Evolutionary conservation across 2,113 vertebrate genomes (phyloP).

Genomic region (Microcebus ravelobensis): DNA sequence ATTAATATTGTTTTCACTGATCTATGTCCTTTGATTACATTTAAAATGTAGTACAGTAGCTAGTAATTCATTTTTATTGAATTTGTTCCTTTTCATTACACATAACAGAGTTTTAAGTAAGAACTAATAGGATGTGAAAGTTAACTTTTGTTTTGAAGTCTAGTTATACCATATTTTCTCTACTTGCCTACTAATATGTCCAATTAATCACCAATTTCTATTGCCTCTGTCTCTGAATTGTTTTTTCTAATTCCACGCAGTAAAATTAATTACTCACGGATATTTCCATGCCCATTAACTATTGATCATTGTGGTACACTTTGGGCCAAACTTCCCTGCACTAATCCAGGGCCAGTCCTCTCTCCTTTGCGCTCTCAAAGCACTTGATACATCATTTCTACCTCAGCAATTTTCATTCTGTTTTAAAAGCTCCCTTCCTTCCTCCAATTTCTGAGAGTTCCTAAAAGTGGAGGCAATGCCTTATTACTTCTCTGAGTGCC

Average conservation of each 20-base stretch:
- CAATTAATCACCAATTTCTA: background rate
- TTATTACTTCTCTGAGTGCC: background rate
- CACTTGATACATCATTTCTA: background rate
- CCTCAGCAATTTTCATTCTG: background rate
- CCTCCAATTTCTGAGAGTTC: background rate
- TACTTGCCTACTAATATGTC: background rate
- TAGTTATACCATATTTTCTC: background rate
- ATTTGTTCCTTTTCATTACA: slow-evolving; percentile 63
- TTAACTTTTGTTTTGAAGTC: slow-evolving; percentile 56
- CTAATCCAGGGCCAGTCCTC: background rate
- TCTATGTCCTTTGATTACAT: slow-evolving; percentile 58
- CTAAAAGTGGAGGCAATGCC: background rate
- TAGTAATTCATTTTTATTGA: slow-evolving; percentile 49
- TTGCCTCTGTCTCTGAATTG: background rate
- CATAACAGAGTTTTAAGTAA: slow-evolving; percentile 34
- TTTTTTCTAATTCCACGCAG: background rate
- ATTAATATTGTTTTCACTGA: slow-evolving; percentile 52
- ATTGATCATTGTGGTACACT: background rate
- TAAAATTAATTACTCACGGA: background rate
- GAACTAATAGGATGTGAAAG: slow-evolving; percentile 35
- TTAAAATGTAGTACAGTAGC: slow-evolving; percentile 23
- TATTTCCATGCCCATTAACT: background rate
- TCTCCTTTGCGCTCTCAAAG: background rate
- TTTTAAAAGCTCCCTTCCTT: background rate
- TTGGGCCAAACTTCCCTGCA: background rate